A percentile compares a stretch with the other conserved stretches of the same genome.
Conservation (phyloP, 1,140 invertebrate genomes). For the Zaprionus davidi region DNA sequence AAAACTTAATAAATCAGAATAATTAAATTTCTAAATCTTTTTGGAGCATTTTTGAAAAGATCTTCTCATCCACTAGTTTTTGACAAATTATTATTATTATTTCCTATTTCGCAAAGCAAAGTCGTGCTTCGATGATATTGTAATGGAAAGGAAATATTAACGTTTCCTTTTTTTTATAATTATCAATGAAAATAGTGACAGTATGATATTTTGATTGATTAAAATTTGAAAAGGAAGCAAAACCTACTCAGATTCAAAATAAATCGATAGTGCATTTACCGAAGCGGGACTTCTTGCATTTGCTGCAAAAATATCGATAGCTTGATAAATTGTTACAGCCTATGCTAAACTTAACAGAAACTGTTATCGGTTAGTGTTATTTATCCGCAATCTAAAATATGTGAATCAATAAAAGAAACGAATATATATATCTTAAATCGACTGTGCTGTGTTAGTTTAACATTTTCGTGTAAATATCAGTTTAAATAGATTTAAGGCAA, state of each 20-base stretch:
- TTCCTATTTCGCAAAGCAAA: too few species aligned
- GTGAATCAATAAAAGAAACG: background rate
- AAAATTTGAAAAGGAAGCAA: too few species aligned
- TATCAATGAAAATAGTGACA: too few species aligned
- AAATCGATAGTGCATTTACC: too few species aligned
- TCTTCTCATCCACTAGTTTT: background rate
- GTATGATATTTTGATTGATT: too few species aligned
- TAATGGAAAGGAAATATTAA: too few species aligned
- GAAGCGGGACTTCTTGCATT: too few species aligned
- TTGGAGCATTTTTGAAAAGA: background rate
- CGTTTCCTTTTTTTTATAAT: too few species aligned
- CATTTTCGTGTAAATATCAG: slow-evolving; percentile 17
- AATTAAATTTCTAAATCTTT: background rate
- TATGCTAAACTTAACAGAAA: background rate
- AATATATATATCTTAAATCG: slow-evolving; percentile 23
- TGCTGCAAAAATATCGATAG: background rate
- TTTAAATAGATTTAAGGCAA: background rate
- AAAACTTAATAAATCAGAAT: background rate
- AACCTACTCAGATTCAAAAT: too few species aligned
- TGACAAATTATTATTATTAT: background rate
- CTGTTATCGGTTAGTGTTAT: background rate
- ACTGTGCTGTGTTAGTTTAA: slow-evolving; percentile 13
- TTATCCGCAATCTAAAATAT: background rate
- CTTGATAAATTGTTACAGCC: background rate
- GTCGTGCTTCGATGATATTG: too few species aligned